Evolutionary conservation across 2,797 vertebrate species (phyloP).

Genomic region (Scleropages formosus): DNA sequence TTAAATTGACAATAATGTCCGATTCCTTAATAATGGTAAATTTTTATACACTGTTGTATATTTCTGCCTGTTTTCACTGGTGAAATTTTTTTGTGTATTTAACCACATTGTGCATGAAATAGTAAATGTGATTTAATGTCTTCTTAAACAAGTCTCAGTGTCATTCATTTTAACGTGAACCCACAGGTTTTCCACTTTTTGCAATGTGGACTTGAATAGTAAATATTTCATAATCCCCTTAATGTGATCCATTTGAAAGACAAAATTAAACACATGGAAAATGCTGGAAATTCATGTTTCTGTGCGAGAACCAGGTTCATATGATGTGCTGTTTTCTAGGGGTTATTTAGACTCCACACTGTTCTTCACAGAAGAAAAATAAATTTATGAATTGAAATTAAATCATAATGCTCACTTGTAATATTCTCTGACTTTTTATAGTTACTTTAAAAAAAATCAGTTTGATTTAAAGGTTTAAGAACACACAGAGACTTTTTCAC

Average conservation of each 20-base stretch:
- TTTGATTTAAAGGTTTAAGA: too few relatives aligned
- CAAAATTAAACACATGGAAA: background rate
- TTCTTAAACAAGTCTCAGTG: constrained; percentile 44
- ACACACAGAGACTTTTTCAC: background rate
- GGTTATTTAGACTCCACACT: too few relatives aligned
- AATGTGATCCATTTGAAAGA: background rate
- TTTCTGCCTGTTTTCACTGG: constrained; percentile 63
- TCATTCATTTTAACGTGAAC: constrained; percentile 50
- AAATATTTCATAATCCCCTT: background rate
- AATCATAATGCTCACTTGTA: too few relatives aligned
- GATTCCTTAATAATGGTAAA: constrained; percentile 38
- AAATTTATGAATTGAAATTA: too few relatives aligned
- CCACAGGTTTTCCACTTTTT: background rate
- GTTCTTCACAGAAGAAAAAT: too few relatives aligned
- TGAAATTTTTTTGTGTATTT: constrained; percentile 64
- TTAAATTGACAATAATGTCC: background rate
- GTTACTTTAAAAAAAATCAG: too few relatives aligned
- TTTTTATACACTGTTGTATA: constrained; percentile 32
- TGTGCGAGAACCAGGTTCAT: background rate
- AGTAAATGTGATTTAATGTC: constrained; percentile 58
- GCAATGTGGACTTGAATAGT: background rate
- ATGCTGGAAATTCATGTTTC: background rate
- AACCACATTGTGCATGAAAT: constrained; percentile 63
- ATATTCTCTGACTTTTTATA: background rate
- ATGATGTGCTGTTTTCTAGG: too few relatives aligned